phyloP scores from a whole-genome alignment of 2,888 invertebrate species.

The Cephus spinipes region DNA sequence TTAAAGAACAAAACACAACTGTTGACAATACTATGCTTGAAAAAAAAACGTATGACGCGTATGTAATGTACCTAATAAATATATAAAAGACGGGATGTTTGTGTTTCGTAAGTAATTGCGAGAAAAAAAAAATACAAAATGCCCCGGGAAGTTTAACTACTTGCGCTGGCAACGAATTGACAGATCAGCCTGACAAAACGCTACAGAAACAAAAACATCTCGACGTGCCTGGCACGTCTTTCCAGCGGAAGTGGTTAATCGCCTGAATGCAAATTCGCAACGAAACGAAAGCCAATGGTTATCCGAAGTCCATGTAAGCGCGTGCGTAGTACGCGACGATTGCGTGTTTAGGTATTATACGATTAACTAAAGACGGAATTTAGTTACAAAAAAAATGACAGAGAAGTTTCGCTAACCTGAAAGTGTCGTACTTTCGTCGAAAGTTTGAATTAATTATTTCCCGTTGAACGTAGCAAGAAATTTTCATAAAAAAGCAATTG shows the following conservation, averaged over 20 bases:
- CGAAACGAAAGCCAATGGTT: neutral
- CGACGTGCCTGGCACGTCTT: too few species aligned
- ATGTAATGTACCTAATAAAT: slow-evolving; percentile 60
- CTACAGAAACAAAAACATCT: too few species aligned
- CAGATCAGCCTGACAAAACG: too few species aligned
- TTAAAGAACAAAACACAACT: slow-evolving; percentile 48
- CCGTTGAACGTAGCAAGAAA: neutral
- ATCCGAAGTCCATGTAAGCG: slow-evolving; percentile 30
- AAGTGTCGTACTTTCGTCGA: neutral
- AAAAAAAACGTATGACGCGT: slow-evolving; percentile 57
- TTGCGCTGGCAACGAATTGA: too few species aligned
- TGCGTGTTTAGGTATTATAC: slow-evolving; percentile 43
- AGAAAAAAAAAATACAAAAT: slow-evolving; percentile 1
- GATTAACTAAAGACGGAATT: neutral
- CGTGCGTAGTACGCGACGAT: slow-evolving; percentile 52
- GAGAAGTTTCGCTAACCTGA: neutral
- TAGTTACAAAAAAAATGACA: neutral
- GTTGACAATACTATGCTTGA: slow-evolving; percentile 65
- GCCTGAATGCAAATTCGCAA: neutral
- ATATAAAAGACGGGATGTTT: slow-evolving; percentile 50
- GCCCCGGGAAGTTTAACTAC: neutral
- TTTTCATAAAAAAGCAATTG: slow-evolving; percentile 37
- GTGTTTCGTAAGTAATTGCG: slow-evolving; percentile 53
- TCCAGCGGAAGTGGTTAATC: neutral
- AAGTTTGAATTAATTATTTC: neutral